Evolutionary conservation across 2,113 vertebrate species (phyloP), one percentile per base, ranked within the genome.

Genomic region (Phodopus roborovskii): DNA sequence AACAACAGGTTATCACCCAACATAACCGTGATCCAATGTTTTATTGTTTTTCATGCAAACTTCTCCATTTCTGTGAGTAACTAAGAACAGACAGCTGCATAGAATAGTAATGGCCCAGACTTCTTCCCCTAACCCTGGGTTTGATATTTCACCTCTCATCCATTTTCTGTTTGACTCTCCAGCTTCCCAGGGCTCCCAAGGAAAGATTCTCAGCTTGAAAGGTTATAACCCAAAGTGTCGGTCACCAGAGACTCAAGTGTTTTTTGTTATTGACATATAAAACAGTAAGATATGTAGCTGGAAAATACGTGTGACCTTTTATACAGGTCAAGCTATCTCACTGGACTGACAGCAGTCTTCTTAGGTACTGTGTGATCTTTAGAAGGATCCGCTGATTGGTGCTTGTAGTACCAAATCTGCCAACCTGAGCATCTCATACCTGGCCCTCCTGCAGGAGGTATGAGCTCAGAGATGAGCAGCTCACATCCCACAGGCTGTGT

Each of bases 381-480:
- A 45, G 91, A 88, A 20, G 2, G 20, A 92, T 77, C 7, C 42
- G 53, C 11, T 9, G 81, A 1, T 56, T 2, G 1, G 17, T 62
- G 42, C 28, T 36, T 2, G 0, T 88, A 26, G 81, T 5, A 30
- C 13, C 30, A 60, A 89, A 78, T 16, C 36, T 75, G 36, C 39
- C 92, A 82, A 3, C 58, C 12, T 58, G 74, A 90, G 36, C 45
- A 26, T 92, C 90, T 85, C 20, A 45, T 90, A 70, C 88, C 68
- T 83, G 82, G 73, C 77, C 75, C 26, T 93, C 3, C 1, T 28
- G 48, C 45, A 56, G 13, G 19, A 73, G n/a, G n/a, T 39, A 39
- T 7, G 89, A 97, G 48, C 84, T 62, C 48, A 45, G 95, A 95
- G 94, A 96, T 48, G 39, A 85, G n/a, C 22, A 48, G 45, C 78